These are phyloP conservation scores for Spondyliosoma cantharus DNA, from an alignment of 2,797 vertebrate genomes.

Conservation along the genomic window DNA sequence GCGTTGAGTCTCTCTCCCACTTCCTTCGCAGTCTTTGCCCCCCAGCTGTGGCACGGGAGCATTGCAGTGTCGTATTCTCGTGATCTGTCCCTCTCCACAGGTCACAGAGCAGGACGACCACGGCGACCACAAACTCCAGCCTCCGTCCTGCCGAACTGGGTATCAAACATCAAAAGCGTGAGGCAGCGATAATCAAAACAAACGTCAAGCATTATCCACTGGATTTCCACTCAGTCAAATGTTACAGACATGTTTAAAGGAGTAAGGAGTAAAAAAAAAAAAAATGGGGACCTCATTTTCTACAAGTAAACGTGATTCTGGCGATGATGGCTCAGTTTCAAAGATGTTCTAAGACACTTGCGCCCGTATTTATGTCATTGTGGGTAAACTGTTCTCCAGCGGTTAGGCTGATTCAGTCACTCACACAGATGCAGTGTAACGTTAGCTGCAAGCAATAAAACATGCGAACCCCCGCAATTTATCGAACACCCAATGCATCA, in stretches of 20 bases:
- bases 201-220: conserved; percentile 39
- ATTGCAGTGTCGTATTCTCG: conserved; percentile 97
- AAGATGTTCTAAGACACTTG: conserved; percentile 48
- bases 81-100: conserved; percentile 95
- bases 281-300: conserved; percentile 43
- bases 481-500: conserved; percentile 40
- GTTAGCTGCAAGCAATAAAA: conserved; percentile 57
- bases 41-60: conserved; percentile 95
- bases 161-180: conserved; percentile 50
- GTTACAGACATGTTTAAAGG: conserved; percentile 52
- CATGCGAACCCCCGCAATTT: conserved; percentile 35
- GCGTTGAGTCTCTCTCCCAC: conserved; percentile 92
- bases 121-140: conserved; percentile 98
- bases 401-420: conserved; percentile 56
- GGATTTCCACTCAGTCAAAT: conserved; percentile 44
- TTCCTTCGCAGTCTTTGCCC: conserved; percentile 92
- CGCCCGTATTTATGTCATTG: conserved; percentile 65
- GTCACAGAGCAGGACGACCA: conserved; percentile 98
- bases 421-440: conserved; percentile 55
- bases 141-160: conserved; percentile 94
- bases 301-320: conserved; percentile 62
- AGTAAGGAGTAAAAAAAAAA: conserved; percentile 22
- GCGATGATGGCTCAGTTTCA: conserved; percentile 47
- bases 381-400: conserved; percentile 58
- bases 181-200: conserved; percentile 47